These are phyloP conservation scores for Octonoba sinensis DNA, from an alignment of 2,888 invertebrate genomes.

Conservation along the genomic window DNA sequence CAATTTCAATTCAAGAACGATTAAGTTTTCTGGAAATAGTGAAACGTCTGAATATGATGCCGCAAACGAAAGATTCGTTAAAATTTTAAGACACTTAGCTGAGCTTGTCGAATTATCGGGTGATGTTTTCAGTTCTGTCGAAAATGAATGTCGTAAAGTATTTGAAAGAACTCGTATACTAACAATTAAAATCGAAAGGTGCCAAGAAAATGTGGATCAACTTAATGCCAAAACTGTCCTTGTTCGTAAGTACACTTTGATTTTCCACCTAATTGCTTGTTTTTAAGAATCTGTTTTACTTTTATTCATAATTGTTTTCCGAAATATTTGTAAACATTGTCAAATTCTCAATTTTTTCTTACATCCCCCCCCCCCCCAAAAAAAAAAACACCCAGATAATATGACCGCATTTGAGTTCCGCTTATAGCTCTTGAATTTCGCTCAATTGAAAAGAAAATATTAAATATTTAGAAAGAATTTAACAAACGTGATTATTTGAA, in stretches of 20 bases:
- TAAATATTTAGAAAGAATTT: too few relatives aligned
- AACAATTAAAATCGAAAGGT: conserved; percentile 79
- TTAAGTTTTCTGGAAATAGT: too few relatives aligned
- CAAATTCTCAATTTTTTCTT: too few relatives aligned
- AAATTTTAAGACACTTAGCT: conserved; percentile 12
- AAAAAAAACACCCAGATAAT: too few relatives aligned
- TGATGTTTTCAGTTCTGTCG: conserved; percentile 87
- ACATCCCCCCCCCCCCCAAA: too few relatives aligned
- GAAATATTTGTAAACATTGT: neutral
- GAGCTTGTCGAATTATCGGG: conserved; percentile 75
- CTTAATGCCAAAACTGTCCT: conserved; percentile 90
- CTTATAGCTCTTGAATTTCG: too few relatives aligned
- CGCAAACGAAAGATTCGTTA: conserved; percentile 25
- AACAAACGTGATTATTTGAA: too few relatives aligned
- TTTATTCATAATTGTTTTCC: neutral
- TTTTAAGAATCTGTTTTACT: neutral
- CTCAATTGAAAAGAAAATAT: too few relatives aligned
- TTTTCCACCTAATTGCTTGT: neutral
- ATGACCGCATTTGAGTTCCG: too few relatives aligned
- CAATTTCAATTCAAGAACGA: too few relatives aligned
- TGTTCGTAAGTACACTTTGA: conserved; percentile 85
- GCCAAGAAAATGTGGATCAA: conserved; percentile 80
- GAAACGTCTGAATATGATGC: neutral
- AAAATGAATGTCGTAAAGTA: conserved; percentile 81
- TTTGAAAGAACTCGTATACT: conserved; percentile 81